These are phyloP conservation scores for Drymonia ruficornis DNA, from an alignment of 2,888 invertebrate genomes.

Conservation along the genomic window DNA sequence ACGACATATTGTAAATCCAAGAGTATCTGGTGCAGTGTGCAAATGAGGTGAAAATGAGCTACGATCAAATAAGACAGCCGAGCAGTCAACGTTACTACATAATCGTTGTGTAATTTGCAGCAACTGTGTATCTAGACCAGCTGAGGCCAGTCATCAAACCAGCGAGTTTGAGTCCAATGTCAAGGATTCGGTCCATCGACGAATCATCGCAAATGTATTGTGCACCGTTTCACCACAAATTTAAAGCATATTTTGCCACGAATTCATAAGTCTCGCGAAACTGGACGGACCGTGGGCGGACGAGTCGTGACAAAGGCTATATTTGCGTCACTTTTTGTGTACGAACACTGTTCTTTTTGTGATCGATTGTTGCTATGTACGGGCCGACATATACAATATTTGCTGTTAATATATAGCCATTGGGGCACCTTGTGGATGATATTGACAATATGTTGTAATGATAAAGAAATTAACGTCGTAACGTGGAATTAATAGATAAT, in stretches of 20 bases:
- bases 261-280: conserved; percentile 25
- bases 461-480: background rate
- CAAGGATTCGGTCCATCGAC: conserved; percentile 41
- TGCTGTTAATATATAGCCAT: conserved; percentile 19
- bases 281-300: conserved; percentile 40
- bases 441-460: conserved; percentile 8
- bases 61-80: background rate
- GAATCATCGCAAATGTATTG: conserved; percentile 19
- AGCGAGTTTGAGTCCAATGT: conserved; percentile 45
- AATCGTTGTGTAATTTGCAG: conserved; percentile 4
- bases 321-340: conserved; percentile 38
- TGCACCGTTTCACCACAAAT: conserved; percentile 24
- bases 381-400: conserved; percentile 25
- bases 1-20: background rate
- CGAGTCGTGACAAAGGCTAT: conserved; percentile 44
- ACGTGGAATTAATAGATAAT: background rate
- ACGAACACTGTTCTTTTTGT: conserved; percentile 17
- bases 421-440: conserved; percentile 13
- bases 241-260: conserved; percentile 28
- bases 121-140: background rate
- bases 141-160: conserved; percentile 33
- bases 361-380: conserved; percentile 32
- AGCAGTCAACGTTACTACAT: background rate
- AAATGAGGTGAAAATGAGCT: conserved; percentile 7
- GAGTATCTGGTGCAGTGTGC: background rate